Conservation (phyloP, 2,888 invertebrate species). For the Cantharis nigra region DNA sequence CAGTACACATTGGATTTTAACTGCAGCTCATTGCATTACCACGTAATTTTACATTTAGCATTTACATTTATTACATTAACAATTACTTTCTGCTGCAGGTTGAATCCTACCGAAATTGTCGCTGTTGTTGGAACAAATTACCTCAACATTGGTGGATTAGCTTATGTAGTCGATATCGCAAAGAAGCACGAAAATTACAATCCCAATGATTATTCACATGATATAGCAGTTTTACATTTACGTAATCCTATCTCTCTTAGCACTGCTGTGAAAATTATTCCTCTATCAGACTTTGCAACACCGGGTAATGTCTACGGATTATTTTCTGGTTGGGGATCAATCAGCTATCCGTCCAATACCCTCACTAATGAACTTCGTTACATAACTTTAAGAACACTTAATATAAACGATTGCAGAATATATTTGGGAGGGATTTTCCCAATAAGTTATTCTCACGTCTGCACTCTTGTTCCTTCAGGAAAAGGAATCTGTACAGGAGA, state of each 20-base stretch:
- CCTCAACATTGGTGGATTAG: constrained; percentile 54
- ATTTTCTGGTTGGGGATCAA: constrained; percentile 33
- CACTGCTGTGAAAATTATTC: background rate
- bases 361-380: constrained; percentile 61
- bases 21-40: constrained; percentile 1
- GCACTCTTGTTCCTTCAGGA: background rate
- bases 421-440: background rate
- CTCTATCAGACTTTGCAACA: background rate
- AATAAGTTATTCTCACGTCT: background rate
- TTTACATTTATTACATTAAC: too few relatives aligned
- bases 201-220: constrained; percentile 30
- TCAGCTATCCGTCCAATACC: constrained; percentile 59
- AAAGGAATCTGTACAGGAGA: background rate
- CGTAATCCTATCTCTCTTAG: background rate
- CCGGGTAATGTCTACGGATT: constrained; percentile 8
- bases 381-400: constrained; percentile 58
- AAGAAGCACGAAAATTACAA: constrained; percentile 56
- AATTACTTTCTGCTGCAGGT: background rate
- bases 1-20: constrained; percentile 1
- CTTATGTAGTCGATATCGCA: constrained; percentile 51
- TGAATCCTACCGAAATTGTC: background rate
- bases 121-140: constrained; percentile 60
- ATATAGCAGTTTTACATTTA: constrained; percentile 32
- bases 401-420: constrained; percentile 45
- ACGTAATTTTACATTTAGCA: background rate